Percentiles rank a stretch among this genome's conserved stretches.
Evolutionary conservation across 2,888 invertebrate genomes (phyloP).

Genomic region (Anorthoa munda): DNA sequence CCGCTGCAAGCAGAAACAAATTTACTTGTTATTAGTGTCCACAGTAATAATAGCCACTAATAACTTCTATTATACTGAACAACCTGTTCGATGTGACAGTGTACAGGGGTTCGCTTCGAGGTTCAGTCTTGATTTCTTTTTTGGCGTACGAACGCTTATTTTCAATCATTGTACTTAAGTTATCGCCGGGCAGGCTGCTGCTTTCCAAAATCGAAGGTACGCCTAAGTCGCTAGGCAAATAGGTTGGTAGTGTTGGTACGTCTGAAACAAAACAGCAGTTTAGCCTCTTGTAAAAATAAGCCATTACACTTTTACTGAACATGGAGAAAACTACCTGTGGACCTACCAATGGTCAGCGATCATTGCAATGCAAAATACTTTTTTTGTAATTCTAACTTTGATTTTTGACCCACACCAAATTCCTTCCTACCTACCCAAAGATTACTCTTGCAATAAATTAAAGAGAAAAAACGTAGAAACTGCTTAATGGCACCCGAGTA

Average conservation of each 20-base stretch:
- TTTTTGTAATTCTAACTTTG: too few relatives aligned
- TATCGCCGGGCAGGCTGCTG: slow-evolving; percentile 69
- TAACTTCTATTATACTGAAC: slow-evolving; percentile 49
- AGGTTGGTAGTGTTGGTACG: slow-evolving; percentile 71
- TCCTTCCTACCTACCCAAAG: not conserved
- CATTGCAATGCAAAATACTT: too few relatives aligned
- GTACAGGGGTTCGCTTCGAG: slow-evolving; percentile 80
- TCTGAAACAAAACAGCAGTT: slow-evolving; percentile 67
- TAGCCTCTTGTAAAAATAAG: not conserved
- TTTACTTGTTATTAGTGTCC: slow-evolving; percentile 12
- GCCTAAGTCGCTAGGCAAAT: slow-evolving; percentile 71
- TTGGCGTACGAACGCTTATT: slow-evolving; percentile 79
- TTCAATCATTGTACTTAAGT: slow-evolving; percentile 81
- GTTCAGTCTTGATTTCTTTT: slow-evolving; percentile 80
- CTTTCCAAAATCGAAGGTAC: slow-evolving; percentile 76
- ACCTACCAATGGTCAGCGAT: not conserved
- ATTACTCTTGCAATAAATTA: not conserved
- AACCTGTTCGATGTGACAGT: slow-evolving; percentile 85
- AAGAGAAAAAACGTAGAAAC: not conserved
- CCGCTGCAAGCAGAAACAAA: slow-evolving; percentile 72
- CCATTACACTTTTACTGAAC: not conserved
- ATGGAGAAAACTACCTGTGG: not conserved
- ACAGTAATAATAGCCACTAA: not conserved
- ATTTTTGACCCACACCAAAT: not conserved
- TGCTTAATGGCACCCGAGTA: not conserved